phyloP scores from a whole-genome alignment of 2,797 vertebrate species.

The Chelon labrosus region DNA sequence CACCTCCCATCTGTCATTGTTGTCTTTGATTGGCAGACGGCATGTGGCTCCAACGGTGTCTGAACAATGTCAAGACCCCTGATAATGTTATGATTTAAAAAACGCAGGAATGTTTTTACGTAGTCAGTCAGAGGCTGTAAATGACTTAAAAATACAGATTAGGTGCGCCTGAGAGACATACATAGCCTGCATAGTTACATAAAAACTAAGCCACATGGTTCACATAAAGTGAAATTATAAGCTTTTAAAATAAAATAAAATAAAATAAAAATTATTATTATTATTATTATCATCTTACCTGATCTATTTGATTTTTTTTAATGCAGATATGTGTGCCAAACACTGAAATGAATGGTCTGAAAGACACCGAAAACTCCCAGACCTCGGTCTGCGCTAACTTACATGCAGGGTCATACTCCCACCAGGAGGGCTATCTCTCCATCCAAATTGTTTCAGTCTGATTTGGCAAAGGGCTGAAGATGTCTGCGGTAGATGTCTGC shows the following conservation, averaged over 20 bases:
- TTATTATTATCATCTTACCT: no score
- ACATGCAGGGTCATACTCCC: constrained; percentile 19
- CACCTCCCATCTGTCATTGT: constrained; percentile 74
- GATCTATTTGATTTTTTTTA: background rate
- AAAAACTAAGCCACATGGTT: no score
- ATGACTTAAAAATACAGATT: background rate
- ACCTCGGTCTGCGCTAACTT: background rate
- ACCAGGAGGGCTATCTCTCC: constrained; percentile 36
- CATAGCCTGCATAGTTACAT: no score
- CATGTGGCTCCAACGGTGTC: constrained; percentile 63
- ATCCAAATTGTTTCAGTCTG: constrained; percentile 54
- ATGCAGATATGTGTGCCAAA: background rate
- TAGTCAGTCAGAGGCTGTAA: background rate
- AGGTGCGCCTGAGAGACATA: background rate
- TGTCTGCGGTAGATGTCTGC: constrained; percentile 52
- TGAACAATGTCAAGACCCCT: constrained; percentile 51
- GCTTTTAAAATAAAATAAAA: no score
- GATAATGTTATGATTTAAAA: constrained; percentile 71
- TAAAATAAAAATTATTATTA: no score
- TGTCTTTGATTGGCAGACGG: constrained; percentile 64
- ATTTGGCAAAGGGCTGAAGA: constrained; percentile 34
- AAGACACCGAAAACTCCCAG: background rate
- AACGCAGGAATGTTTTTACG: constrained; percentile 21
- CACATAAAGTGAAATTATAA: background rate
- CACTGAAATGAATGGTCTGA: constrained; percentile 19